Evolutionary conservation across 2,113 vertebrate genomes (phyloP), one percentile per base, ranked within the genome.

Genomic region (Chaenogobius annularis): DNA sequence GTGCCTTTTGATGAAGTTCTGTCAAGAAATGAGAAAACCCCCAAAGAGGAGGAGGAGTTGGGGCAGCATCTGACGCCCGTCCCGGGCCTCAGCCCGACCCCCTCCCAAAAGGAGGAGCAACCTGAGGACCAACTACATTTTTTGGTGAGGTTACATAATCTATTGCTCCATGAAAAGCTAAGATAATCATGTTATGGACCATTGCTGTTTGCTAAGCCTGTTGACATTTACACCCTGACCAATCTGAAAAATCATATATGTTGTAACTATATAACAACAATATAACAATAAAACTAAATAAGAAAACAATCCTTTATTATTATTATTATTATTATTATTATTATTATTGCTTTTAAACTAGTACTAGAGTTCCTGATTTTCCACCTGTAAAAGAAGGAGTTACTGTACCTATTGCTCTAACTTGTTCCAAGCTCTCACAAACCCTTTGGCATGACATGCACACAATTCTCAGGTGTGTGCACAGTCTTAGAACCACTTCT

Each of bases 1-100:
- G 84, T 83, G 85, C 79, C 59, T 46, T 88, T 91, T 85, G 80
- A 92, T 93, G 91, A 92, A 85, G 89, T 83, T 84, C 87, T 86
- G 72, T 77, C 85, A 75, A 87, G 85, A 74, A 84, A 70, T 84
- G 86, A 91, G 85, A 84, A 87, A 79, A 87, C 90, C 87, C 88
- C 84, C 80, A 66, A 73, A 88, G 86, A 91, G 85, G 89, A 89
- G 89, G 89, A 83, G 88, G 90, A 92, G 90, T 86, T 85, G 82
- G 81, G 81, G 79, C 76, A 73, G 69, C 88, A 35, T 88, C 81
- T 93, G 85, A 93, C 81, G 55, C 85, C 81, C 59, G 69, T 79
- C 43, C 69, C 71, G 85, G 84, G 84, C 89, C 83, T 84, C 31
- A 83, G 85, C 90, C 83, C 84, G 64, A 54, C 79, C 88, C 80